Percentiles rank a stretch among this genome's conserved stretches.
Conservation (phyloP, 2,113 vertebrate genomes). For the Ictidomys tridecemlineatus region DNA sequence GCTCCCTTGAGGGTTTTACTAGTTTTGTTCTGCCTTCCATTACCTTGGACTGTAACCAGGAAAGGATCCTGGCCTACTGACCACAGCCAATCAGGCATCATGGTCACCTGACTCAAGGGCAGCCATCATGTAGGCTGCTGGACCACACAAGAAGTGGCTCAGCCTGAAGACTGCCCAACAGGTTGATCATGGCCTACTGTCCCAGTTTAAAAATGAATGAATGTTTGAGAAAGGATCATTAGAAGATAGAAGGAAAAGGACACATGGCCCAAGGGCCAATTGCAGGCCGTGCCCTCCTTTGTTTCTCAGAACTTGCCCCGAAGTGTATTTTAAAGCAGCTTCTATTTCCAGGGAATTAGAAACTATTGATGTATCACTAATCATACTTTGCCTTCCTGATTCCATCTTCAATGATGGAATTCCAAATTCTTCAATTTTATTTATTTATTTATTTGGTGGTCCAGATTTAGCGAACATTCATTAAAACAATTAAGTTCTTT, state of each 20-base stretch:
- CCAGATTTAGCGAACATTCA: background rate
- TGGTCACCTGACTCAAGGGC: background rate
- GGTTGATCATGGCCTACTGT: background rate
- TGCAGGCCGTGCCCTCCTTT: fast-evolving
- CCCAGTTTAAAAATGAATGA: background rate
- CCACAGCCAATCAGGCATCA: background rate
- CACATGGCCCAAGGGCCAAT: background rate
- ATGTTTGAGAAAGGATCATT: background rate
- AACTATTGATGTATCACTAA: background rate
- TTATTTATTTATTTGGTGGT: background rate
- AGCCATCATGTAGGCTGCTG: background rate
- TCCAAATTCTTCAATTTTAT: background rate
- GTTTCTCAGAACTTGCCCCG: background rate
- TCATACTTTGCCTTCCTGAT: background rate
- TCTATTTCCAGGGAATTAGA: background rate
- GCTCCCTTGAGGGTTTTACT: background rate
- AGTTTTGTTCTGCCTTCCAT: background rate
- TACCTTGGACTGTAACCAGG: fast-evolving
- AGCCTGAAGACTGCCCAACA: background rate
- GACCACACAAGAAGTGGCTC: background rate
- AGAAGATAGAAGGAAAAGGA: background rate
- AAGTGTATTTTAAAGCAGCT: background rate
- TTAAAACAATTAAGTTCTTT: background rate
- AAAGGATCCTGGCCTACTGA: background rate
- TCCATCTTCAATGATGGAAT: background rate